phyloP scores from a whole-genome alignment of 2,797 vertebrate species.

The Antennarius maculatus region DNA sequence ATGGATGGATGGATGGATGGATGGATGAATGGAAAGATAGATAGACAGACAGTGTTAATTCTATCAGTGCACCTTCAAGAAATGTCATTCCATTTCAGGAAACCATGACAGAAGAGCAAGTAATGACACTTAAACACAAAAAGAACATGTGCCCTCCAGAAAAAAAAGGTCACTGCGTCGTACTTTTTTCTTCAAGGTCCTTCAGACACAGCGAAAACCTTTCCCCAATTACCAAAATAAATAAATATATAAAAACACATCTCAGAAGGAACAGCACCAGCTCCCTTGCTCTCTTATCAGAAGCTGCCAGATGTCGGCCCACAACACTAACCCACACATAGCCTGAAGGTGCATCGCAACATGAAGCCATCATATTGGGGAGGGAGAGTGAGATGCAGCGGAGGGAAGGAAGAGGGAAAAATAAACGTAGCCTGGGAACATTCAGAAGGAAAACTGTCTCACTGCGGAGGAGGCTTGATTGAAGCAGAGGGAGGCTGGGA shows the following conservation, averaged over 20 bases:
- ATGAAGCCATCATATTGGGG: constrained; percentile 60
- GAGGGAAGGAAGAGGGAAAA: constrained; percentile 50
- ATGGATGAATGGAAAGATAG: too few relatives aligned
- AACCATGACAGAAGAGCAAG: constrained; percentile 14
- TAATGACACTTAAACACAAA: constrained; percentile 1
- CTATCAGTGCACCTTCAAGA: neutral
- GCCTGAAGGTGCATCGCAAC: constrained; percentile 78
- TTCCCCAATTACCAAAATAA: constrained; percentile 42
- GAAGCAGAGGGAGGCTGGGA: constrained; percentile 48
- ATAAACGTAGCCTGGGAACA: constrained; percentile 66
- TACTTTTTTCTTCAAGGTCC: constrained; percentile 38
- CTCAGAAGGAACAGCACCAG: constrained; percentile 63
- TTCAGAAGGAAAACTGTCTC: constrained; percentile 67
- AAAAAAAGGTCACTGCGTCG: constrained; percentile 25
- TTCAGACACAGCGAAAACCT: constrained; percentile 32
- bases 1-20: too few relatives aligned
- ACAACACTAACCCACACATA: constrained; percentile 77
- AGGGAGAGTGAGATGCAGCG: constrained; percentile 58
- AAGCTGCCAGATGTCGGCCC: constrained; percentile 80
- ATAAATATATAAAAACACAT: constrained; percentile 35
- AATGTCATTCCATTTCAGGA: neutral
- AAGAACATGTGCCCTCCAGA: neutral
- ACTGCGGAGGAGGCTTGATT: constrained; percentile 65
- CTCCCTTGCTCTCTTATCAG: constrained; percentile 78
- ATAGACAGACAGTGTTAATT: neutral